phyloP scores from a whole-genome alignment of 1,140 invertebrate genomes.

The Protaetia brevitarsis region DNA sequence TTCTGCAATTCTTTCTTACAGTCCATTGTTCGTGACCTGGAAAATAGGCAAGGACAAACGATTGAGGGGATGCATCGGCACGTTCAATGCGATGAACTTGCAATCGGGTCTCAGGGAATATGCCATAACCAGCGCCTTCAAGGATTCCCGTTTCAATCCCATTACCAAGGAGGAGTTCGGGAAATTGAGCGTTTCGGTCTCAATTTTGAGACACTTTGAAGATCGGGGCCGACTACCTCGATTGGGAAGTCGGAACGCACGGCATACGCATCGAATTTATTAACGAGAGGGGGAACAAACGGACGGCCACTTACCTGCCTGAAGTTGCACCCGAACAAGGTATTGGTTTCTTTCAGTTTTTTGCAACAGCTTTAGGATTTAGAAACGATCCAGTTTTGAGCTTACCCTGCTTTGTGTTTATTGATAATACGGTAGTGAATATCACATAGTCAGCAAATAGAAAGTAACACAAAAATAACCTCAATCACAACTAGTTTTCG shows the following conservation, averaged over 20 bases:
- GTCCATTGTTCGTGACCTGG: conserved; percentile 98
- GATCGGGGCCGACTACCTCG: conserved; percentile 90
- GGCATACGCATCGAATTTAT: conserved; percentile 97
- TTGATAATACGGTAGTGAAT: too few species aligned
- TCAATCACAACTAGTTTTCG: too few species aligned
- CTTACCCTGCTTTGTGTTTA: too few species aligned
- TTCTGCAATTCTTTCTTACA: conserved; percentile 57
- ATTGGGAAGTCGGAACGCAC: conserved; percentile 97
- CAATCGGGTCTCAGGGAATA: conserved; percentile 93
- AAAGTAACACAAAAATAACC: too few species aligned
- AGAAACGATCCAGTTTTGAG: too few species aligned
- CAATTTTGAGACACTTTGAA: conserved; percentile 93
- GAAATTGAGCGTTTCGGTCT: conserved; percentile 91
- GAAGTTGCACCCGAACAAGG: conserved; percentile 97
- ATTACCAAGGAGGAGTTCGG: conserved; percentile 92
- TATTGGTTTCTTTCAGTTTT: conserved; percentile 50
- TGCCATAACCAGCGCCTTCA: conserved; percentile 95
- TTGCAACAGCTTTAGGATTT: too few species aligned
- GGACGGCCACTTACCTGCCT: conserved; percentile 96
- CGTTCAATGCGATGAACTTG: conserved; percentile 92
- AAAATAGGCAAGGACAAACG: conserved; percentile 91
- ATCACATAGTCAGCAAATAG: too few species aligned
- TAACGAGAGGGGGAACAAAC: conserved; percentile 91
- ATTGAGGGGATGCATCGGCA: conserved; percentile 91
- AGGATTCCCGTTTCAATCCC: conserved; percentile 95